Evolutionary conservation across 2,797 vertebrate species (phyloP).

Genomic region (Phyllotis vaccarum): DNA sequence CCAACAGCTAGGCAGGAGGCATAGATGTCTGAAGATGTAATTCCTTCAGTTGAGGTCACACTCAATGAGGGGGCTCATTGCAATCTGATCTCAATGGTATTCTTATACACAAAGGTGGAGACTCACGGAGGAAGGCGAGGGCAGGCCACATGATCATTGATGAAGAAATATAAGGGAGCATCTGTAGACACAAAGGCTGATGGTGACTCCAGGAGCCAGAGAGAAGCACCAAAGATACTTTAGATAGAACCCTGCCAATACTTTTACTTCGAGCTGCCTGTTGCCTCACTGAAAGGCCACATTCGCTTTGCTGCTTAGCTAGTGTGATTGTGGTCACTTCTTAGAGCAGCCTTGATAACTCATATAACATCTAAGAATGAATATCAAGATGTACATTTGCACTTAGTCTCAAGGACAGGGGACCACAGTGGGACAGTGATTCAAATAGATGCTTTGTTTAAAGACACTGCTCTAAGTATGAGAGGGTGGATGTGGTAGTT

Average conservation of each 20-base stretch:
- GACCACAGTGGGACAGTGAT: neutral
- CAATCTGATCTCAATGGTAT: neutral
- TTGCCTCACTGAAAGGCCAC: too few relatives aligned
- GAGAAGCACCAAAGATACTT: too few relatives aligned
- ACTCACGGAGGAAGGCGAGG: neutral
- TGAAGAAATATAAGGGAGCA: fast-evolving
- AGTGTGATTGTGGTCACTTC: too few relatives aligned
- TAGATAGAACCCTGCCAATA: too few relatives aligned
- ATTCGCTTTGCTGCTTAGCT: neutral
- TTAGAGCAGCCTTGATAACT: neutral
- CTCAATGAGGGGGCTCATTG: too few relatives aligned
- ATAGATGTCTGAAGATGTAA: neutral
- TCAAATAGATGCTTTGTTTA: neutral
- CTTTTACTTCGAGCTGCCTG: neutral
- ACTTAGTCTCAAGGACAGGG: neutral
- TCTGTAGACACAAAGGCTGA: too few relatives aligned
- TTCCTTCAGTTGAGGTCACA: too few relatives aligned
- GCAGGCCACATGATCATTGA: fast-evolving
- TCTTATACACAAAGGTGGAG: neutral
- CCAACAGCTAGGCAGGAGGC: neutral
- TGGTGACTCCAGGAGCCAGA: neutral
- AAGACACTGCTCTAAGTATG: neutral
- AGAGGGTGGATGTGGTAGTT: neutral
- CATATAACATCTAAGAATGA: too few relatives aligned
- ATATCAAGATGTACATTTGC: too few relatives aligned